These are phyloP conservation scores for Pherbina coryleti DNA, from an alignment of 2,888 invertebrate species.

Conservation along the genomic window DNA sequence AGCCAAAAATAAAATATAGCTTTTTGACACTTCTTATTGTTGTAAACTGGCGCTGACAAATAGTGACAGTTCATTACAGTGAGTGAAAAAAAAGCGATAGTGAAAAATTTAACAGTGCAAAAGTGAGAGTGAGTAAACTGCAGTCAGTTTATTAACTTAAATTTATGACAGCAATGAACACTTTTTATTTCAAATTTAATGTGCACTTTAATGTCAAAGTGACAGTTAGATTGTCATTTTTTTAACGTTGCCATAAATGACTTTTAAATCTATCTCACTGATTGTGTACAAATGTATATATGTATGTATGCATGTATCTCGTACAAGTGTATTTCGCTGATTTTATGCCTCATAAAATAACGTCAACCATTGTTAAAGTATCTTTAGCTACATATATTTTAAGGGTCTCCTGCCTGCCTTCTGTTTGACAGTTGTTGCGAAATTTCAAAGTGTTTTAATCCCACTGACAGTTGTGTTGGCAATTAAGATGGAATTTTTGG, in stretches of 20 bases:
- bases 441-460: too few species aligned
- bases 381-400: too few species aligned
- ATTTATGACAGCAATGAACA: slow-evolving; percentile 13
- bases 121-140: background rate
- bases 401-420: too few species aligned
- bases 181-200: background rate
- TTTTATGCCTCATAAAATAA: background rate
- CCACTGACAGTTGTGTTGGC: too few species aligned
- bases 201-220: background rate
- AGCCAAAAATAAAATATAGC: slow-evolving; percentile 15
- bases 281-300: background rate
- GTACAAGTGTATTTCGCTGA: background rate
- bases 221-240: background rate
- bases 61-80: slow-evolving; percentile 54
- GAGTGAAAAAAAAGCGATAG: slow-evolving; percentile 5
- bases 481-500: too few species aligned
- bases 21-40: slow-evolving; percentile 40
- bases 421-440: too few species aligned
- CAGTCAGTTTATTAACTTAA: background rate
- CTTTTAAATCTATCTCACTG: background rate
- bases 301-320: too few species aligned
- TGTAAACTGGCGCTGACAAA: slow-evolving; percentile 58
- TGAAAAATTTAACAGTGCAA: background rate
- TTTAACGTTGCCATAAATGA: background rate
- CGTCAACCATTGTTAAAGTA: too few species aligned